These are phyloP conservation scores for Notamacropus eugenii DNA, from an alignment of 2,797 vertebrate genomes.

Conservation along the genomic window DNA sequence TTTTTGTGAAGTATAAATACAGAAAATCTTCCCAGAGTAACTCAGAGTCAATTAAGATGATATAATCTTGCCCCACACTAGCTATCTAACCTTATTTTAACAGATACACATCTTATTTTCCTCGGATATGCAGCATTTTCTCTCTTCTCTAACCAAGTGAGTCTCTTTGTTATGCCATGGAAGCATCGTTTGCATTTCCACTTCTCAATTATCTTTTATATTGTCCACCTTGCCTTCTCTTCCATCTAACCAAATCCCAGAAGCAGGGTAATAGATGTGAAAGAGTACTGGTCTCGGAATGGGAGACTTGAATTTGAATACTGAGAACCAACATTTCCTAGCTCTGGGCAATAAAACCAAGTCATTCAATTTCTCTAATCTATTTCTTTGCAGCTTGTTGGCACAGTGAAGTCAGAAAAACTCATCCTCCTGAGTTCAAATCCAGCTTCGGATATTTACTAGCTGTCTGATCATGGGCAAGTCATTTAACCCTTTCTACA, in stretches of 20 bases:
- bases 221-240: background rate
- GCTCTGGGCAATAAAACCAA: background rate
- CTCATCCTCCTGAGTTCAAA: background rate
- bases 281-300: background rate
- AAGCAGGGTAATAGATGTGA: background rate
- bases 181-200: background rate
- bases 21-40: slow-evolving; percentile 21
- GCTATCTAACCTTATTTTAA: slow-evolving; percentile 24
- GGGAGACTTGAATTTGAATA: background rate
- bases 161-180: background rate
- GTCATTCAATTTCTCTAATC: background rate
- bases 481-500: background rate
- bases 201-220: background rate
- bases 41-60: background rate
- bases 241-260: background rate
- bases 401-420: background rate
- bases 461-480: too few species aligned
- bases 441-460: too few species aligned
- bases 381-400: background rate
- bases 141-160: background rate
- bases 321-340: background rate
- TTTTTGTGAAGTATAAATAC: slow-evolving; percentile 40
- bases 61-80: background rate
- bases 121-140: background rate
- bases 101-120: background rate